Evolutionary conservation across 1,140 invertebrate species (phyloP).

Genomic region (Gryon sp.): DNA sequence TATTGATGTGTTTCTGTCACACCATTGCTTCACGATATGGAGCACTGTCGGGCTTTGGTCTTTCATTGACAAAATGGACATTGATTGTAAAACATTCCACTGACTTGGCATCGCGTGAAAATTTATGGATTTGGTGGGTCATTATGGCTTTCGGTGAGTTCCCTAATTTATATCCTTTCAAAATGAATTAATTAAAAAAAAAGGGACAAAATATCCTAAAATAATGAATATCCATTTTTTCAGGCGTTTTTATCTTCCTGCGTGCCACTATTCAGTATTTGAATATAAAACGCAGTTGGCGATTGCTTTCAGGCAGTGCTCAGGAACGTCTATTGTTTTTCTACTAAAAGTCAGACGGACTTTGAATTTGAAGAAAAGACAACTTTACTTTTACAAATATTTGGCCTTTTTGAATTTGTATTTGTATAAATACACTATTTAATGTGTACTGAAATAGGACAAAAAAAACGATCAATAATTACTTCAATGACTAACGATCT

Average conservation of each 20-base stretch:
- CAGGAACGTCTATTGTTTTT: conserved; percentile 92
- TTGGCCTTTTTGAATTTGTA: conserved; percentile 71
- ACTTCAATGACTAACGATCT: conserved; percentile 9
- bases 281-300: conserved; percentile 94
- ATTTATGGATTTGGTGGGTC: conserved; percentile 94
- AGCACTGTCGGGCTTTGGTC: conserved; percentile 93
- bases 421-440: conserved; percentile 68
- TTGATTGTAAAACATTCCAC: conserved; percentile 95
- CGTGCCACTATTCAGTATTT: conserved; percentile 93
- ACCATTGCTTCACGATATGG: conserved; percentile 96
- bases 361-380: not conserved
- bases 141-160: conserved; percentile 94
- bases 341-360: conserved; percentile 83
- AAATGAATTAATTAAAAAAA: too few species aligned
- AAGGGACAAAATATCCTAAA: too few species aligned
- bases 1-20: conserved; percentile 95
- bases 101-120: conserved; percentile 90
- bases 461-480: conserved; percentile 18
- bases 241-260: conserved; percentile 91
- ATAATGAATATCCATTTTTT: too few species aligned
- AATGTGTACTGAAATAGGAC: conserved; percentile 41
- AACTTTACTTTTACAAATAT: conserved; percentile 64
- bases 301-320: conserved; percentile 89
- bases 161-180: too few species aligned
- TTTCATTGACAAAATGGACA: conserved; percentile 96